Percentiles rank a stretch among this genome's conserved stretches.
phyloP scores from a whole-genome alignment of 2,888 invertebrate genomes.

The Salpingus planirostris region DNA sequence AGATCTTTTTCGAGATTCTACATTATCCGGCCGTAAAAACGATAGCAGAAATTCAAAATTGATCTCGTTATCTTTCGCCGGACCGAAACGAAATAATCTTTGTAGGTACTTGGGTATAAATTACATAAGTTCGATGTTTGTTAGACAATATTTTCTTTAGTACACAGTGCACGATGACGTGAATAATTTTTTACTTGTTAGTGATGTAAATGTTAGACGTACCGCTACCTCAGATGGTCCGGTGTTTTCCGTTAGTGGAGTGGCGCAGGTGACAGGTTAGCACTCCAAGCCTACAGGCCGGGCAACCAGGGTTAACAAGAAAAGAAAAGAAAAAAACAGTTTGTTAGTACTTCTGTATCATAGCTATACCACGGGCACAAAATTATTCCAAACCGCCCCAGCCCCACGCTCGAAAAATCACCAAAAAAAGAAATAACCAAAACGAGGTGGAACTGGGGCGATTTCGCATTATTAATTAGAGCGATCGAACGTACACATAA shows the following conservation, averaged over 20 bases:
- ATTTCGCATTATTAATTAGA: too few species aligned
- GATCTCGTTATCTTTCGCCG: too few species aligned
- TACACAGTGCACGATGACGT: slow-evolving; percentile 24
- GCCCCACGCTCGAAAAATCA: too few species aligned
- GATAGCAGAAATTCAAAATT: neutral
- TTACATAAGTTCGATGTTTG: neutral
- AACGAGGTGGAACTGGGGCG: slow-evolving; percentile 32
- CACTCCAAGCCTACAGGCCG: slow-evolving; percentile 63
- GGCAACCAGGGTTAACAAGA: slow-evolving; percentile 43
- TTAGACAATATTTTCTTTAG: slow-evolving; percentile 15
- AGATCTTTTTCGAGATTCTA: neutral
- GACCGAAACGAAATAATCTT: too few species aligned
- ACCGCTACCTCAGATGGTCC: slow-evolving; percentile 40
- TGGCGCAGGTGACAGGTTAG: slow-evolving; percentile 49
- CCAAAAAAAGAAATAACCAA: too few species aligned
- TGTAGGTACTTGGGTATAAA: too few species aligned
- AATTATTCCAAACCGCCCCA: slow-evolving; percentile 4
- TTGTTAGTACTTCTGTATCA: slow-evolving; percentile 39
- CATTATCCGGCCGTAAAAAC: too few species aligned
- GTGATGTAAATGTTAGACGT: slow-evolving; percentile 41
- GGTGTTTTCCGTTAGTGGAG: slow-evolving; percentile 36
- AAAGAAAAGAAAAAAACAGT: slow-evolving; percentile 42
- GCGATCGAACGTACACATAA: slow-evolving; percentile 30
- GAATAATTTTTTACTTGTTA: slow-evolving; percentile 31
- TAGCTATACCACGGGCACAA: slow-evolving; percentile 28